Base-by-base conservation (phyloP, 1,140 invertebrate genomes). In the Hycleus cichorii region DNA sequence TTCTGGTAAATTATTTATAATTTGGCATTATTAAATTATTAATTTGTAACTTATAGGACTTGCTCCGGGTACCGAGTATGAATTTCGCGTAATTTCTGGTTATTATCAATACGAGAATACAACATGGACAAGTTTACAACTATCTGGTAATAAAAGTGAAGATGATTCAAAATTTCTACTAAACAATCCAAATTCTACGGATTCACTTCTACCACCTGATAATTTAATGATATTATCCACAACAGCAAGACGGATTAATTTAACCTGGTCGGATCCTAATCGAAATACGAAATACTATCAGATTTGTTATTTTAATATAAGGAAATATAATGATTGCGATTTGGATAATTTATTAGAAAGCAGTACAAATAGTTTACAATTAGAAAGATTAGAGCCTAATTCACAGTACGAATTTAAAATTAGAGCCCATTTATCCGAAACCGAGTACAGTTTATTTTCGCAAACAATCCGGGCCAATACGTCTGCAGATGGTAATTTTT, bases 331-430 rank as follows among this genome's bases (percentile, higher is more conserved):
- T 10, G 50, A 59, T 4, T 68, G 64, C 46, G 58, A 32, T 32
- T 32, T 46, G 49, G n/a, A 25, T 43, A 54, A 47, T 46, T 24
- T 12, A 42, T 7, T 42, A 5, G 11, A 42, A 42, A 42, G 5
- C 5, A 42, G 40, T 42, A n/a, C 72, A 53, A 72, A 74, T 6
- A 74, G 74, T 60, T 65, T 76, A 26, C 68, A 72, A 27, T 67
- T 84, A 5, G 72, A 72, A 44, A 75, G 78, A 57, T 67, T 86
- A n/a, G 80, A 73, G 63, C 78, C 82, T 27, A 81, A 78, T 68
- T 83, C 78, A 39, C 64, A 78, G 7, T 86, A 86, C 64, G 78
- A 82, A 64, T 81, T 85, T 62, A 81, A 78, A 72, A 78, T 86
- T 3, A 69, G 75, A 56, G 71, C 75, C 4, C 62, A 71, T 42